Base-by-base conservation (phyloP, 2,888 invertebrate species). In the Helleia helle region DNA sequence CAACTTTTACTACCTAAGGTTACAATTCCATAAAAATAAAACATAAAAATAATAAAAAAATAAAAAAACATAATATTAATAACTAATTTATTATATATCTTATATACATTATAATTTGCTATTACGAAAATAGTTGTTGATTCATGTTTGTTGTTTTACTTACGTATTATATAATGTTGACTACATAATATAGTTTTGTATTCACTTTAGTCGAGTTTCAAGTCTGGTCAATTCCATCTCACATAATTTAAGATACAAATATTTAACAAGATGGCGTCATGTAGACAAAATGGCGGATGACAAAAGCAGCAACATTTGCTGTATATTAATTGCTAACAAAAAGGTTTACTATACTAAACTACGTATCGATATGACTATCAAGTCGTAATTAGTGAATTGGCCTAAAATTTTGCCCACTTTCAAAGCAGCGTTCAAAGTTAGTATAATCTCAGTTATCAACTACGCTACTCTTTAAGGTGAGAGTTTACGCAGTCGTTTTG, bases 21-120 rank as follows among this genome's bases (percentile, higher is more conserved):
- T 18, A 9, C 6, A 31, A 31, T 31, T 31, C 18, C 9, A 11
- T 18, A 9, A 7, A 31, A 31, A 17, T 17, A 15, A n/a, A 7
- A 31, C 31, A 17, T 17, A 15, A n/a, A 14, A 30, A 9, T 31
- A 8, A 25, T 17, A 31, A 7, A 31, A 9, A 31, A 1, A 6
- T 15, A 11, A 18, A 18, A 3, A 17, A 31, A 17, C 17, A 18
- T 18, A 5, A 5, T 18, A 18, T 3, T 7, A 17, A 31, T 30
- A n/a, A 30, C 18, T 18, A 18, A 18, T 18, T 30, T n/a, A 30
- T 17, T 15, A 17, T 9, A 15, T 17, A 31, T 5, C 22, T 7
- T 34, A 34, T 22, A 8, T 34, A 34, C 34, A 34, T 12, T 22
- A 17, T 6, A 34, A 18, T 34, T 22, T 34, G 12, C 34, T 34